Percentiles rank a stretch among this genome's conserved stretches.
phyloP scores from a whole-genome alignment of 2,113 vertebrate genomes.

The Archilochus colubris region DNA sequence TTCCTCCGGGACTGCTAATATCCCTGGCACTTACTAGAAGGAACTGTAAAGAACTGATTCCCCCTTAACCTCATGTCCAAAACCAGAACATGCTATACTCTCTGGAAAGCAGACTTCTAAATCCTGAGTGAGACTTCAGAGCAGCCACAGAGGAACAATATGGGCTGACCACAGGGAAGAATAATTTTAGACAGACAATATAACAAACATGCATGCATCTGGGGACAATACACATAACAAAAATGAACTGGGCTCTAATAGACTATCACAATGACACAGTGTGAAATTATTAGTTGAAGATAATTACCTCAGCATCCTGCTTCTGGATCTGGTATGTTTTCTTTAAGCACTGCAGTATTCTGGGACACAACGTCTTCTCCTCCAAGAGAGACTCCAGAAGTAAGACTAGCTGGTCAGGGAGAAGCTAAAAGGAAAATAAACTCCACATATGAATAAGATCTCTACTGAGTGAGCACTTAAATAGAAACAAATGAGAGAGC shows the following conservation, averaged over 20 bases:
- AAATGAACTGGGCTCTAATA: background rate
- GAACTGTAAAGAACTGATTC: background rate
- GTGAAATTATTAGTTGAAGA: background rate
- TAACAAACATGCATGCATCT: background rate
- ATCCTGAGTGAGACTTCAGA: background rate
- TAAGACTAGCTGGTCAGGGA: conserved; percentile 89
- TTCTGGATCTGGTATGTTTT: conserved; percentile 79
- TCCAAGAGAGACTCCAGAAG: conserved; percentile 91
- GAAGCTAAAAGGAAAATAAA: conserved; percentile 82
- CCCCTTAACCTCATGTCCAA: background rate
- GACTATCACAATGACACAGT: background rate
- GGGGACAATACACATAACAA: background rate
- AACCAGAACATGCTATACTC: background rate
- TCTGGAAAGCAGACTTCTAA: conserved; percentile 25
- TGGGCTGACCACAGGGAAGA: background rate
- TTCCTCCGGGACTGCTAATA: background rate
- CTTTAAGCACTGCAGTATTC: conserved; percentile 78
- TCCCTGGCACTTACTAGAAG: background rate
- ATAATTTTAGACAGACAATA: background rate
- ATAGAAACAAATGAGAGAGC: conserved; percentile 4
- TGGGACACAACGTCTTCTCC: conserved; percentile 78
- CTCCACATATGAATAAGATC: conserved; percentile 3
- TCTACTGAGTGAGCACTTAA: background rate
- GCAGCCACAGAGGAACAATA: background rate
- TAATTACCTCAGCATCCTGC: conserved; percentile 91